These are phyloP conservation scores for Ryuthela nishihirai DNA, from an alignment of 2,888 invertebrate species.

Conservation along the genomic window DNA sequence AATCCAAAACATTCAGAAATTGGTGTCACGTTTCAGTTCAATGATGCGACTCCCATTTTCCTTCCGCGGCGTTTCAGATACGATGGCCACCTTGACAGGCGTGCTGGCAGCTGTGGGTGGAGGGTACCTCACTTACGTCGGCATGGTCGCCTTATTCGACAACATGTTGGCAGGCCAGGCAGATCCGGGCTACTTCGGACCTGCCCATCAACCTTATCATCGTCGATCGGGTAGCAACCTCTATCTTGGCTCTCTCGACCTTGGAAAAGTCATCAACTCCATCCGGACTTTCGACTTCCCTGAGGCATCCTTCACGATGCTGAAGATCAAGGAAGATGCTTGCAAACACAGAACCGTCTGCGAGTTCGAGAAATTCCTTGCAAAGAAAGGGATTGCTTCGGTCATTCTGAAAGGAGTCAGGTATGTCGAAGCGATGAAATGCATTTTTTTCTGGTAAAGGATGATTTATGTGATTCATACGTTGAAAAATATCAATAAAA, in stretches of 20 bases:
- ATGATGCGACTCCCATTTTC: slow-evolving; percentile 21
- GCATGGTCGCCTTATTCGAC: slow-evolving; percentile 29
- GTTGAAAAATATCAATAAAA: too few relatives aligned
- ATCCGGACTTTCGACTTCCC: slow-evolving; percentile 25
- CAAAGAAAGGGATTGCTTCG: slow-evolving; percentile 29
- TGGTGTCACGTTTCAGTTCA: slow-evolving; percentile 10
- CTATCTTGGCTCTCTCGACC: slow-evolving; percentile 20
- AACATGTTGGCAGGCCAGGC: slow-evolving; percentile 24
- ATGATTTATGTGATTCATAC: too few relatives aligned
- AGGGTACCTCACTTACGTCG: slow-evolving; percentile 29
- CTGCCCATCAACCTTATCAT: slow-evolving; percentile 7
- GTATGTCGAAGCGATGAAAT: too few relatives aligned
- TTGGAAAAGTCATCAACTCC: slow-evolving; percentile 20
- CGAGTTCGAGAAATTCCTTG: slow-evolving; percentile 31
- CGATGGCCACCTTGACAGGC: slow-evolving; percentile 28
- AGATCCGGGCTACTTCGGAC: slow-evolving; percentile 19
- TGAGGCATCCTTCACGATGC: slow-evolving; percentile 26
- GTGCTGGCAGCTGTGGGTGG: slow-evolving; percentile 30
- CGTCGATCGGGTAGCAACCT: slow-evolving; percentile 11
- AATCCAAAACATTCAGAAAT: slow-evolving; percentile 24
- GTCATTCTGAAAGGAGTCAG: slow-evolving; percentile 34
- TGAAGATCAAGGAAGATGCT: slow-evolving; percentile 28
- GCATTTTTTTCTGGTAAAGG: too few relatives aligned
- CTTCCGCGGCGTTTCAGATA: slow-evolving; percentile 15
- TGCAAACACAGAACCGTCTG: slow-evolving; percentile 35